Evolutionary conservation across 2,113 vertebrate species (phyloP).

Genomic region (Megaleporinus macrocephalus): DNA sequence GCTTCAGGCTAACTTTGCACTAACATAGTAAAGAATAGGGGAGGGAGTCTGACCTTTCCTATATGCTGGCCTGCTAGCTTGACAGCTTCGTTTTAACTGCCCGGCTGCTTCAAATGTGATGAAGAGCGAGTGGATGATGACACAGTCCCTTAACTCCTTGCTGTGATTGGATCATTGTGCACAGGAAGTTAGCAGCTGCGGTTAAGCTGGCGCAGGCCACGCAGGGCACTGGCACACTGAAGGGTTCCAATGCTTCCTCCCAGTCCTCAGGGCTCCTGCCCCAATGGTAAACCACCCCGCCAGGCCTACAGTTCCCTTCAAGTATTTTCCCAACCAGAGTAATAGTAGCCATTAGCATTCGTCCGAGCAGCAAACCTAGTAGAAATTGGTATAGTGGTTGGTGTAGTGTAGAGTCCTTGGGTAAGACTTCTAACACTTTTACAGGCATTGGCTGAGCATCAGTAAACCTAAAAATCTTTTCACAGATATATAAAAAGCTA

Average conservation of each 20-base stretch:
- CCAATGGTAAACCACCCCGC: conserved; percentile 88
- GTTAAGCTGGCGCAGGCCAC: conserved; percentile 95
- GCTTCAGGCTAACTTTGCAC: conserved; percentile 39
- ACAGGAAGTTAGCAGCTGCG: conserved; percentile 97
- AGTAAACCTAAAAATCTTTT: no score
- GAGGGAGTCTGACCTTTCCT: conserved; percentile 34
- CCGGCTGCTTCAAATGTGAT: conserved; percentile 46
- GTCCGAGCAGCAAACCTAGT: no score
- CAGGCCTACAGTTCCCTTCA: conserved; percentile 42
- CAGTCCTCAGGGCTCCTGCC: conserved; percentile 89
- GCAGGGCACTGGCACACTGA: conserved; percentile 94
- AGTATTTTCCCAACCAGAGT: not conserved
- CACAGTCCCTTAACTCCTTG: conserved; percentile 64
- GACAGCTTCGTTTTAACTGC: conserved; percentile 33
- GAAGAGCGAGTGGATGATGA: conserved; percentile 40
- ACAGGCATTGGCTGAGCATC: no score
- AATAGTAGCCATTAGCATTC: no score
- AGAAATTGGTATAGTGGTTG: no score
- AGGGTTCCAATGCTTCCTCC: conserved; percentile 89
- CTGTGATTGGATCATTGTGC: conserved; percentile 78
- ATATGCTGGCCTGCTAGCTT: conserved; percentile 51
- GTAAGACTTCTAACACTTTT: no score
- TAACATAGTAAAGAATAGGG: conserved; percentile 54
- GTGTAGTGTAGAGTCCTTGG: no score
- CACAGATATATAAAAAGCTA: no score